These are phyloP conservation scores for Agonopterix arenella DNA, from an alignment of 2,888 invertebrate species.

Conservation along the genomic window DNA sequence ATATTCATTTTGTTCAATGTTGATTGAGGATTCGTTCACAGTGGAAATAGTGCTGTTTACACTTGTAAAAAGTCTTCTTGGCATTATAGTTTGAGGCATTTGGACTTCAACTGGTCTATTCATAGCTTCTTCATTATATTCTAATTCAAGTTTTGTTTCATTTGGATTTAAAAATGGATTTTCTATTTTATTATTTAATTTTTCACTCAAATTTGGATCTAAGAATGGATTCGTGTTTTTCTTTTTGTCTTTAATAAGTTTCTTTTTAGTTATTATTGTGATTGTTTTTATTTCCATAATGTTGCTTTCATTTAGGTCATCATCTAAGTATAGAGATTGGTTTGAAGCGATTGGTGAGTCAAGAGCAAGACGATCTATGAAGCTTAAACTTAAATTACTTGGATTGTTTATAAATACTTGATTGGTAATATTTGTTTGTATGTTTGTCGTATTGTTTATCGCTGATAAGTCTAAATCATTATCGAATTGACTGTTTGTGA, in stretches of 20 bases:
- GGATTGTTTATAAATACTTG: conserved; percentile 55
- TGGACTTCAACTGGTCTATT: conserved; percentile 23
- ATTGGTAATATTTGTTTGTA: conserved; percentile 51
- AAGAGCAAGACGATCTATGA: conserved; percentile 61
- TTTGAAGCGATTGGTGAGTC: conserved; percentile 58
- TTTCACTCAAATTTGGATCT: conserved; percentile 40
- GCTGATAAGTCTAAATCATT: conserved; percentile 21
- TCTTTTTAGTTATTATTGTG: conserved; percentile 65
- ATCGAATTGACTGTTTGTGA: conserved; percentile 13
- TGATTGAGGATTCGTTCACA: conserved; percentile 45
- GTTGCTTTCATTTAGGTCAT: conserved; percentile 71
- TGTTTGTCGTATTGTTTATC: conserved; percentile 37
- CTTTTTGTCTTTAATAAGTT: conserved; percentile 29
- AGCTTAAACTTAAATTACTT: conserved; percentile 58
- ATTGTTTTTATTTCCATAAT: conserved; percentile 75
- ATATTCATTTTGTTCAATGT: conserved; percentile 46
- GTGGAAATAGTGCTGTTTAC: conserved; percentile 68
- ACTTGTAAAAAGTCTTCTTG: conserved; percentile 50
- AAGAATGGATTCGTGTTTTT: conserved; percentile 67
- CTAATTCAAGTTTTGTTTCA: conserved; percentile 34
- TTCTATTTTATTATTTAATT: conserved; percentile 20
- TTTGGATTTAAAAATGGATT: conserved; percentile 51
- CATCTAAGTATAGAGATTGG: conserved; percentile 60
- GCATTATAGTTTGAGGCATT: conserved; percentile 29
- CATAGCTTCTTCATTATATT: conserved; percentile 41